Evolutionary conservation across 2,888 invertebrate species (phyloP).

Genomic region (Sarcophaga rosellei): DNA sequence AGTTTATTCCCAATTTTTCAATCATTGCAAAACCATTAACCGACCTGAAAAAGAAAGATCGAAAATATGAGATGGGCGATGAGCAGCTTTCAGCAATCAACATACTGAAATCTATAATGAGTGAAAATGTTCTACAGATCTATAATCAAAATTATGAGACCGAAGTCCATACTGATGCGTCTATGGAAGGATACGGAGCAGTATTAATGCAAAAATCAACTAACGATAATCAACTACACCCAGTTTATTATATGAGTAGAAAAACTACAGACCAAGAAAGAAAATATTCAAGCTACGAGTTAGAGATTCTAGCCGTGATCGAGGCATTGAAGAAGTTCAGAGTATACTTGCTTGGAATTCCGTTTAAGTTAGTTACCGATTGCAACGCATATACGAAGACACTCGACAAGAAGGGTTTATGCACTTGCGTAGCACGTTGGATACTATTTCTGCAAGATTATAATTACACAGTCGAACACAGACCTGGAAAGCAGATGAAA

Average conservation of each 20-base stretch:
- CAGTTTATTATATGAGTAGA: constrained; percentile 62
- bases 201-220: constrained; percentile 55
- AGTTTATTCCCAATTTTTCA: constrained; percentile 17
- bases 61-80: constrained; percentile 65
- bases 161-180: constrained; percentile 24
- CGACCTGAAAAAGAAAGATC: constrained; percentile 62
- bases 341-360: constrained; percentile 68
- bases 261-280: constrained; percentile 7
- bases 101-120: constrained; percentile 55
- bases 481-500: constrained; percentile 62
- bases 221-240: constrained; percentile 59
- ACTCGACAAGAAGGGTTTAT: constrained; percentile 61
- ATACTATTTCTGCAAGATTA: constrained; percentile 69
- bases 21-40: constrained; percentile 69
- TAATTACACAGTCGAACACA: constrained; percentile 69
- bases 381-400: constrained; percentile 61
- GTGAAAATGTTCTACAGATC: constrained; percentile 59
- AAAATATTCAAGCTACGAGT: constrained; percentile 44
- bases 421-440: constrained; percentile 68
- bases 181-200: constrained; percentile 63
- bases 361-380: constrained; percentile 56
- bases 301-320: constrained; percentile 44
- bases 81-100: constrained; percentile 68
- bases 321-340: constrained; percentile 70
- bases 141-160: constrained; percentile 59